These are phyloP conservation scores for Dendrocincla fuliginosa DNA, from an alignment of 2,797 vertebrate genomes.

Conservation along the genomic window DNA sequence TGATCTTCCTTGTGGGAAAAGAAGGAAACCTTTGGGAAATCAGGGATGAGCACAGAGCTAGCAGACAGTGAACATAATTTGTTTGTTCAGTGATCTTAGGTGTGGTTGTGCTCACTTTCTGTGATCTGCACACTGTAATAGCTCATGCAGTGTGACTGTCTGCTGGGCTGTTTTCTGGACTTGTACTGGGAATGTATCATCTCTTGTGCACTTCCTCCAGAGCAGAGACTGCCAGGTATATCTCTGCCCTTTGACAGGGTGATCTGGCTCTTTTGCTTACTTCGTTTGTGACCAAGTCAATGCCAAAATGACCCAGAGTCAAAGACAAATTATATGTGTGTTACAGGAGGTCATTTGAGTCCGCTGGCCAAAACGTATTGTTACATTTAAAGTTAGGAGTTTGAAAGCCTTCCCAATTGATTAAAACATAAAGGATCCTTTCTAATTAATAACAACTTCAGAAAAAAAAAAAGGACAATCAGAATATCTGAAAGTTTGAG, in stretches of 20 bases:
- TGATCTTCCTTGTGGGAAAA: background rate
- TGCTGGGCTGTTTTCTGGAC: background rate
- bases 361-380: background rate
- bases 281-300: background rate
- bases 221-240: background rate
- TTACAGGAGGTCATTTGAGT: background rate
- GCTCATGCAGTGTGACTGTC: background rate
- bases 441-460: background rate
- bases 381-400: background rate
- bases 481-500: background rate
- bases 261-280: background rate
- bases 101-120: background rate
- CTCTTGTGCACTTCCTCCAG: background rate
- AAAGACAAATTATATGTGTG: background rate
- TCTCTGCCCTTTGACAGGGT: background rate
- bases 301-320: background rate
- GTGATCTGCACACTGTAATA: background rate
- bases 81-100: background rate
- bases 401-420: conserved; percentile 1
- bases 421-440: background rate
- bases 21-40: background rate
- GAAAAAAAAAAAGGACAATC: background rate
- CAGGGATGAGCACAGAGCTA: background rate
- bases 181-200: background rate
- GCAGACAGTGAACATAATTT: background rate